Percentiles rank a stretch among this genome's conserved stretches.
Evolutionary conservation across 2,888 invertebrate species (phyloP).

Genomic region (Atethmia centrago): DNA sequence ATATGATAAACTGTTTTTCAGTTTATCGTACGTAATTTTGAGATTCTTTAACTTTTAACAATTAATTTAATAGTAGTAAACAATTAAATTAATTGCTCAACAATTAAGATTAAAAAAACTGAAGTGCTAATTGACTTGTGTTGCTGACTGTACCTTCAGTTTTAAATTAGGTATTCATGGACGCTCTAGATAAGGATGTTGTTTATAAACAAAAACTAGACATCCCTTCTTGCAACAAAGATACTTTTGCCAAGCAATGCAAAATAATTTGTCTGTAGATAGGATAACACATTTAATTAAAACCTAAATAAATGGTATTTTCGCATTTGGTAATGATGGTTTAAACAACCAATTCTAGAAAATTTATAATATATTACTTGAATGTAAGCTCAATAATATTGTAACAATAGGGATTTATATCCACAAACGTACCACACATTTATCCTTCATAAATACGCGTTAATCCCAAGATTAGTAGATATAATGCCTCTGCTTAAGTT

Average conservation of each 20-base stretch:
- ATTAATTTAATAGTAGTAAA: too few species aligned
- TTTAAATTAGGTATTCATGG: neutral
- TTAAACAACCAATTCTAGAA: neutral
- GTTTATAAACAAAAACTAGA: slow-evolving; percentile 10
- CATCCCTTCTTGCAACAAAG: too few species aligned
- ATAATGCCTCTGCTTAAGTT: slow-evolving; percentile 43
- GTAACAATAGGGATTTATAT: slow-evolving; percentile 1
- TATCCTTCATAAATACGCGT: slow-evolving; percentile 22
- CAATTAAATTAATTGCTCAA: too few species aligned
- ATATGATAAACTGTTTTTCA: neutral
- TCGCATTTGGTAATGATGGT: slow-evolving; percentile 4
- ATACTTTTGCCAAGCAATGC: neutral
- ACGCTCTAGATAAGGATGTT: neutral
- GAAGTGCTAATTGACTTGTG: neutral
- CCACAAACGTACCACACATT: slow-evolving; percentile 22
- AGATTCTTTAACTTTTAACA: too few species aligned
- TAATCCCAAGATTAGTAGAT: slow-evolving; percentile 51
- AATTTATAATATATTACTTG: neutral
- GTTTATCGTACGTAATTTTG: too few species aligned
- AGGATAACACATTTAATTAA: neutral
- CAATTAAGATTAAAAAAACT: too few species aligned
- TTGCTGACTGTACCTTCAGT: neutral
- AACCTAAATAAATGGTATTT: neutral
- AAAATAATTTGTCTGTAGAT: too few species aligned
- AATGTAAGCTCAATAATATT: slow-evolving; percentile 11